These are phyloP conservation scores for Bhutanitis thaidina DNA, from an alignment of 2,888 invertebrate genomes.

Conservation along the genomic window DNA sequence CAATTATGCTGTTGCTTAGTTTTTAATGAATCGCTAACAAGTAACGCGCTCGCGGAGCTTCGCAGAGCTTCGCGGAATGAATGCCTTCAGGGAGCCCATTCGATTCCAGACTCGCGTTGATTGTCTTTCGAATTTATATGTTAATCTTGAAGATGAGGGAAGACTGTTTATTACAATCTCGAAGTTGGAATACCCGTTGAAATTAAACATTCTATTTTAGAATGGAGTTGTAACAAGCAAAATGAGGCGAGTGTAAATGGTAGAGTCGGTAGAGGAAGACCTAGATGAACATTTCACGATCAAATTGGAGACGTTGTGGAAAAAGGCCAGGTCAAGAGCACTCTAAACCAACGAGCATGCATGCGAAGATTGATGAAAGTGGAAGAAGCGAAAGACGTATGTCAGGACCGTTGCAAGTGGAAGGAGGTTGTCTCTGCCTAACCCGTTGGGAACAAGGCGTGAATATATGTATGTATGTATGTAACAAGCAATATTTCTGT, in stretches of 20 bases:
- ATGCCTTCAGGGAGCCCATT: slow-evolving; percentile 40
- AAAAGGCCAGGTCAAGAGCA: no score
- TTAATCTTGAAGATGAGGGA: slow-evolving; percentile 41
- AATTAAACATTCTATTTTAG: slow-evolving; percentile 27
- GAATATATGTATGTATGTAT: no score
- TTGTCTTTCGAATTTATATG: slow-evolving; percentile 57
- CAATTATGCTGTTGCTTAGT: slow-evolving; percentile 12
- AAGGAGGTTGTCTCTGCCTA: no score
- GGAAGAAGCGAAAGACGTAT: no score
- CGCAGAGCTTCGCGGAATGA: slow-evolving; percentile 37
- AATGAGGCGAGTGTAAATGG: no score
- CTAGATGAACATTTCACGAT: no score
- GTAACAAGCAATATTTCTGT: background rate
- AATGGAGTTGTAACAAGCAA: slow-evolving; percentile 20
- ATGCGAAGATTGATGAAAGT: no score
- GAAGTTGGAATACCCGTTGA: slow-evolving; percentile 22
- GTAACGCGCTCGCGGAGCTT: slow-evolving; percentile 27
- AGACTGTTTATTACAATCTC: slow-evolving; percentile 39
- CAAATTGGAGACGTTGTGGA: no score
- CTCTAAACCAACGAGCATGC: no score
- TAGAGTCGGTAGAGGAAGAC: no score
- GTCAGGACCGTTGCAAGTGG: no score
- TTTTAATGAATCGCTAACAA: slow-evolving; percentile 44
- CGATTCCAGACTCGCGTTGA: slow-evolving; percentile 41
- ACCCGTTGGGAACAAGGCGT: no score